Base-by-base conservation (phyloP, 2,888 invertebrate species). In the Hirtodrosophila trivittata region DNA sequence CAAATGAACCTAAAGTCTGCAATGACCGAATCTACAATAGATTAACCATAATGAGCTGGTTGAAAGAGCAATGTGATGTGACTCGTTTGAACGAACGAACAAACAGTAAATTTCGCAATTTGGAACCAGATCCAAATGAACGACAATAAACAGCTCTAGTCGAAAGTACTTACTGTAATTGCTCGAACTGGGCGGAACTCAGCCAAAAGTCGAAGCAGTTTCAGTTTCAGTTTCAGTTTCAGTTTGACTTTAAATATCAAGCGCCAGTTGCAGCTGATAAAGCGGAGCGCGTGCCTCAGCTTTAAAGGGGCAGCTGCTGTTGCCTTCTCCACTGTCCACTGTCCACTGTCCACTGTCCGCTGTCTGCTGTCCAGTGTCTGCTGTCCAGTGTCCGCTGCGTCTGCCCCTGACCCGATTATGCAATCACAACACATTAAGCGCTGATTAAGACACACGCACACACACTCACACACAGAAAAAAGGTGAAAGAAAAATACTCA, bases 371-470 rank as follows among this genome's bases (percentile, higher is more conserved):
- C n/a, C n/a, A n/a, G 5, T 35, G 35, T n/a, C 14, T 12, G 5
- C 14, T 3, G 5, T 35, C 13, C 14, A 35, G 7, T 35, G n/a
- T n/a, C n/a, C n/a, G n/a, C n/a, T n/a, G n/a, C n/a, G n/a, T 35
- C 10, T 16, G 42, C 25, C 37, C 13, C 54, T 51, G 37, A 33
- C 43, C 52, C 63, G 72, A 66, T 76, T 77, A 64, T 56, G 74
- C 67, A 78, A 78, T 78, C 75, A 75, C 70, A 76, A 64, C 75
- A 70, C 78, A 82, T 82, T 78, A 82, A 67, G 76, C 76, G 55
- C 65, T 64, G 78, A 82, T 78, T 76, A 78, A 76, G 82, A 71
- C 63, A 59, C 78, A 28, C 7, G 9, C 45, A 33, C 4, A 33
- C 45, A 51, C 50, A 54, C n/a, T n/a, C n/a, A 28, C 56, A 64